Base-by-base conservation (phyloP, 1,140 invertebrate genomes). In the Zaprionus lachaisei region DNA sequence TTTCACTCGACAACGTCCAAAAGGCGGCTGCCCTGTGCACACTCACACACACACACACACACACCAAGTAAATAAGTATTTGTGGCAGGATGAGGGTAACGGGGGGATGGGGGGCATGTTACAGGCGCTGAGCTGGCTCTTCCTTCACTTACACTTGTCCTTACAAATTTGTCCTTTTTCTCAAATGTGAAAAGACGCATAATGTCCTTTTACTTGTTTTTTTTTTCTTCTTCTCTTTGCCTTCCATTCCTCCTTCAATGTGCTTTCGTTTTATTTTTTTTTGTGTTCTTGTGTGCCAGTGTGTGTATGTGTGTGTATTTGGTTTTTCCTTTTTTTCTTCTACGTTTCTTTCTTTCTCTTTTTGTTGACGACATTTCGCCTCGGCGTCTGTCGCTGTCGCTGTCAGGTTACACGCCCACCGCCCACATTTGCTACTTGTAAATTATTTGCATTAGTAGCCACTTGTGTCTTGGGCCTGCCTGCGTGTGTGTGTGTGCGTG, bases 361-460 rank as follows among this genome's bases (percentile, higher is more conserved):
- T 72, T 87, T 83, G 84, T 83, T 80, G 84, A 83, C 80, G 84
- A 87, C 83, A 87, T 87, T 89, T 87, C 72, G 72, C 83, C 80
- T 86, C 77, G 72, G 64, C 77, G 83, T 83, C 84, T 83, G 84
- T 74, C 80, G 80, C 72, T 81, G 72, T 63, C 74, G 60, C 67
- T 81, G 74, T 77, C 77, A 72, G 60, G 82, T 70, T 80, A 68
- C 80, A 77, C 84, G 83, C 81, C 79, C 75, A 62, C 80, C 85
- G 71, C 80, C 85, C 85, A 90, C 85, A 80, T 80, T 82, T 89
- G 85, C 85, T 90, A 85, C 86, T 85, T 91, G 86, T 91, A 90
- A 91, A 90, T 90, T 91, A 91, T 90, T 90, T 90, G 85, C 86
- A 90, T 90, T 90, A 90, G 85, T 90, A 90, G 86, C 85, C 85